These are phyloP conservation scores for Bubo scandiacus DNA, from an alignment of 2,113 vertebrate genomes.

Conservation along the genomic window DNA sequence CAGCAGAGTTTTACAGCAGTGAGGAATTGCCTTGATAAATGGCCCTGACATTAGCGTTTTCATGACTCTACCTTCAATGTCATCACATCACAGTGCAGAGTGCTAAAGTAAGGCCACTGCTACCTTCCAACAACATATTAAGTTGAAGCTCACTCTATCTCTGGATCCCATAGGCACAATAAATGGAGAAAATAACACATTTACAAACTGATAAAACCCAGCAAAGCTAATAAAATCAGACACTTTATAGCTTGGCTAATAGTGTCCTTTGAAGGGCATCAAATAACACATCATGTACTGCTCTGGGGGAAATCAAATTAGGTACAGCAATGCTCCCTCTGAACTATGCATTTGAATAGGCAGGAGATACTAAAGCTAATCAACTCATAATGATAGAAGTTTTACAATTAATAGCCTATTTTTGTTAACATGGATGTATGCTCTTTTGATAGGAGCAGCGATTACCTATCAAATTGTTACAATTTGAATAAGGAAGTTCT, in stretches of 20 bases:
- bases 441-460: background rate
- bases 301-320: constrained; percentile 78
- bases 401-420: constrained; percentile 35
- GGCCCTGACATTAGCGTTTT: constrained; percentile 76
- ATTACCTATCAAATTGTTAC: background rate
- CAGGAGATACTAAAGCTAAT: constrained; percentile 48
- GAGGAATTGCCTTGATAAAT: constrained; percentile 79
- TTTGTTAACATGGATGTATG: background rate
- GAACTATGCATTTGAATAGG: constrained; percentile 65
- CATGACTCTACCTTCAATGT: constrained; percentile 77
- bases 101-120: constrained; percentile 71
- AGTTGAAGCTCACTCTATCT: constrained; percentile 77
- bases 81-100: constrained; percentile 64
- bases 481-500: background rate
- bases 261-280: constrained; percentile 83
- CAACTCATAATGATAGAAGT: constrained; percentile 8
- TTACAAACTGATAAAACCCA: constrained; percentile 83
- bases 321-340: constrained; percentile 45
- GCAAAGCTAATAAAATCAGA: constrained; percentile 83
- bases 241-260: constrained; percentile 82
- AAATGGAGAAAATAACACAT: constrained; percentile 83
- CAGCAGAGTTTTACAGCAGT: constrained; percentile 63
- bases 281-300: constrained; percentile 79
- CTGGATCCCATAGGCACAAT: constrained; percentile 79
- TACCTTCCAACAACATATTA: constrained; percentile 77